A percentile compares a stretch with the other conserved stretches of the same genome.
Conservation (phyloP, 2,797 vertebrate genomes). For the Zalophus californianus region DNA sequence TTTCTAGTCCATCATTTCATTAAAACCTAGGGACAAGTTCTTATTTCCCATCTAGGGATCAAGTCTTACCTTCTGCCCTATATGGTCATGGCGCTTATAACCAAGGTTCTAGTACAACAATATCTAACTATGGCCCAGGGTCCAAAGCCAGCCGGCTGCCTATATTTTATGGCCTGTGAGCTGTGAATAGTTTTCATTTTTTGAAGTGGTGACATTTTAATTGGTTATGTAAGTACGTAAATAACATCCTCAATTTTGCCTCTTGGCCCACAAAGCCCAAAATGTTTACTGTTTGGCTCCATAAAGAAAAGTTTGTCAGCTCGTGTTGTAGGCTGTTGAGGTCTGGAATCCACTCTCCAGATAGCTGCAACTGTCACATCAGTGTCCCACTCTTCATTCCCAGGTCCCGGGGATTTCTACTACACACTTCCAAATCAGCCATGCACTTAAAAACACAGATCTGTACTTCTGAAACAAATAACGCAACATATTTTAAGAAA, state of each 20-base stretch:
- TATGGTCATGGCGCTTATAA: background rate
- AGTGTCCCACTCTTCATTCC: too few species aligned
- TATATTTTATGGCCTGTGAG: background rate
- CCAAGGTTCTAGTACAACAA: background rate
- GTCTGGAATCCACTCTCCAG: background rate
- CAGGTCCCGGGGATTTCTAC: background rate
- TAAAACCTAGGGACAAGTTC: background rate
- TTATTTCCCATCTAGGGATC: background rate
- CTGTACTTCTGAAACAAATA: too few species aligned
- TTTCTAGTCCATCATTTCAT: background rate
- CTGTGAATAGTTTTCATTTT: background rate
- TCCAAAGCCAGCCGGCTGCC: background rate
- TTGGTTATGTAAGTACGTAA: background rate
- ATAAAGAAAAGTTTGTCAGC: background rate
- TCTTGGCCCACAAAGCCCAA: background rate
- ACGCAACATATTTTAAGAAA: too few species aligned
- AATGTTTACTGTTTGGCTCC: background rate
- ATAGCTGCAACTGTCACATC: background rate
- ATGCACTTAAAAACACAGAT: background rate
- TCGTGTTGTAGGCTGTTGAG: background rate
- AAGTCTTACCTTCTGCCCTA: background rate
- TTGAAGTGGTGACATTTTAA: slow-evolving; percentile 9
- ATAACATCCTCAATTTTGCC: background rate
- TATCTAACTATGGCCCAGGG: background rate
- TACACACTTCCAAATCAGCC: background rate